A percentile compares a stretch with the other conserved stretches of the same genome.
phyloP scores from a whole-genome alignment of 2,113 vertebrate genomes.

The Corythaixoides concolor region DNA sequence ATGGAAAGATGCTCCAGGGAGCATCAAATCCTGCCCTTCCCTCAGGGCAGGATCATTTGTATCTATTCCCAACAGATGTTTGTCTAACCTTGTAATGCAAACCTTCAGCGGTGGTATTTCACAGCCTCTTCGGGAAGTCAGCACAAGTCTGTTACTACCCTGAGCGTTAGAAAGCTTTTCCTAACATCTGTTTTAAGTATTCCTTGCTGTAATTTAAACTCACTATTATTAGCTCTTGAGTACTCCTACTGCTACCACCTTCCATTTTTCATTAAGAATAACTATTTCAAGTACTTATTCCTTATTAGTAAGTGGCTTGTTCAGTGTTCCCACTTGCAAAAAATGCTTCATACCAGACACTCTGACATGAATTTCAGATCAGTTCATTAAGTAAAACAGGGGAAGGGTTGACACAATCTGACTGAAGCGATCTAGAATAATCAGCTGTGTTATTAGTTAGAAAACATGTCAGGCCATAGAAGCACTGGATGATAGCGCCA shows the following conservation, averaged over 20 bases:
- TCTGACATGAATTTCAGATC: neutral
- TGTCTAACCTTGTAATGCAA: neutral
- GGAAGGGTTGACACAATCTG: neutral
- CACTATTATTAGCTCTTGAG: neutral
- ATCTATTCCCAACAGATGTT: neutral
- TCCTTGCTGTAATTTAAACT: slow-evolving; percentile 7
- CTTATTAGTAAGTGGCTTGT: slow-evolving; percentile 19
- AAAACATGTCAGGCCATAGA: neutral
- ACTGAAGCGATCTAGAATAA: neutral
- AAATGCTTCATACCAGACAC: neutral
- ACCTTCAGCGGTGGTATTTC: neutral
- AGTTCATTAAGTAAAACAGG: neutral
- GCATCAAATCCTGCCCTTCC: neutral
- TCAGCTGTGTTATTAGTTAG: neutral
- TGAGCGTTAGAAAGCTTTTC: neutral
- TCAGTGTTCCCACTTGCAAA: neutral
- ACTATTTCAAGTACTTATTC: neutral
- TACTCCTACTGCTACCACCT: neutral
- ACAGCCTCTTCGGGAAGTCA: neutral
- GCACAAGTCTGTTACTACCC: neutral
- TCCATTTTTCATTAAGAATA: slow-evolving; percentile 29
- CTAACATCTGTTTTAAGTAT: neutral
- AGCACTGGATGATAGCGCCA: neutral
- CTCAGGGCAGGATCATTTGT: neutral
- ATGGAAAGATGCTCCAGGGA: neutral